A percentile compares a stretch with the other conserved stretches of the same genome.
Conservation (phyloP, 2,888 invertebrate species). For the Dascillus cervinus region DNA sequence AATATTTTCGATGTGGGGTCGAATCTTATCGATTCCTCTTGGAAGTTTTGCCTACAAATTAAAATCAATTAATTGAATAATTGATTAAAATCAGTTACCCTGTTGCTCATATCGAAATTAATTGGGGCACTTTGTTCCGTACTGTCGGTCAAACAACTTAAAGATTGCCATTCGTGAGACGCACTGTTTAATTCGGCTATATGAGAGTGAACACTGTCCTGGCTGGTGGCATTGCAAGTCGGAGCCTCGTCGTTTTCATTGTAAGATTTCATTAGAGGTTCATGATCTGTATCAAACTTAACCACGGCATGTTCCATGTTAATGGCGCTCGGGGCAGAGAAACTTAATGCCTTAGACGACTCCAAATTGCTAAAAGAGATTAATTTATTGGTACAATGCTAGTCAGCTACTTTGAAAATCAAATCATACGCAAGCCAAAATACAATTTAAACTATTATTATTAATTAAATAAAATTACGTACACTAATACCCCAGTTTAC, state of each 20-base stretch:
- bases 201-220: conserved; percentile 43
- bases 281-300: conserved; percentile 58
- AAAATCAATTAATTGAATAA: conserved; percentile 6
- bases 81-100: conserved; percentile 49
- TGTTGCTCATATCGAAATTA: conserved; percentile 87
- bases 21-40: conserved; percentile 91
- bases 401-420: too few relatives aligned
- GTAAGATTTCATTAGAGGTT: conserved; percentile 36
- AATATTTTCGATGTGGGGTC: conserved; percentile 89
- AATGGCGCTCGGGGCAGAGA: conserved; percentile 83
- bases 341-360: conserved; percentile 65
- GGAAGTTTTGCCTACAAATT: conserved; percentile 78
- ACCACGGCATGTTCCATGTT: conserved; percentile 65
- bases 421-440: too few relatives aligned
- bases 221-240: conserved; percentile 38
- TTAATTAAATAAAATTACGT: too few relatives aligned
- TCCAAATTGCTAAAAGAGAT: conserved; percentile 56
- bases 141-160: conserved; percentile 81
- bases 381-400: too few relatives aligned
- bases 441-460: too few relatives aligned
- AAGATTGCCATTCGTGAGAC: conserved; percentile 67
- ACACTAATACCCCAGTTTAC: too few relatives aligned
- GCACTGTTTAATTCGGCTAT: conserved; percentile 35
- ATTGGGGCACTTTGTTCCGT: conserved; percentile 87
- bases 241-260: conserved; percentile 15